A percentile compares a stretch with the other conserved stretches of the same genome.
Evolutionary conservation across 1,140 invertebrate species (phyloP).

Genomic region (Papilio dardanus): DNA sequence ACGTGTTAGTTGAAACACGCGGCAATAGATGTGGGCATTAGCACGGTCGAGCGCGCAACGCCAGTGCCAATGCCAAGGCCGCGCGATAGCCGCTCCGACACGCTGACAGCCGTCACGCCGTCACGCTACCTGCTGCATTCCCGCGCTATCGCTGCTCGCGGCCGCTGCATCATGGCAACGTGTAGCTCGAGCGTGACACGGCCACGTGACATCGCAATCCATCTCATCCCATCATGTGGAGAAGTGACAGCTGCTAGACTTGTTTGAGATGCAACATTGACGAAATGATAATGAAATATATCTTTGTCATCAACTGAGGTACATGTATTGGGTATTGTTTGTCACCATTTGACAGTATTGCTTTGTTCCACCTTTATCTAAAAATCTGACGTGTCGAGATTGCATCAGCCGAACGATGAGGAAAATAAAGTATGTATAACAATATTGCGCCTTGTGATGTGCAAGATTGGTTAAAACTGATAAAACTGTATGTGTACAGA

Average conservation of each 20-base stretch:
- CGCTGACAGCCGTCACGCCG: slow-evolving; percentile 47
- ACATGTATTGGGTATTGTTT: not conserved
- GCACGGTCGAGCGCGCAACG: slow-evolving; percentile 29
- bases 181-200: slow-evolving; percentile 37
- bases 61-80: slow-evolving; percentile 55
- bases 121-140: slow-evolving; percentile 53
- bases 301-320: not conserved
- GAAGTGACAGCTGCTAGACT: not conserved
- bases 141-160: slow-evolving; percentile 45
- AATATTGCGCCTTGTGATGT: not conserved
- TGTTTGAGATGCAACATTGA: not conserved
- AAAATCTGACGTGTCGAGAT: not conserved
- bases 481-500: not conserved
- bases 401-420: slow-evolving; percentile 1
- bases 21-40: slow-evolving; percentile 15
- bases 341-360: not conserved
- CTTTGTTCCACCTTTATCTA: not conserved
- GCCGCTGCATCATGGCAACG: slow-evolving; percentile 48
- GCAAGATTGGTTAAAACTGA: not conserved
- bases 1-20: not conserved
- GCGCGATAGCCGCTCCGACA: slow-evolving; percentile 52
- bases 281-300: not conserved
- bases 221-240: not conserved
- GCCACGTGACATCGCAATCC: not conserved
- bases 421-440: slow-evolving; percentile 1